Evolutionary conservation across 2,888 invertebrate genomes (phyloP).

Genomic region (Lithophane leautieri): DNA sequence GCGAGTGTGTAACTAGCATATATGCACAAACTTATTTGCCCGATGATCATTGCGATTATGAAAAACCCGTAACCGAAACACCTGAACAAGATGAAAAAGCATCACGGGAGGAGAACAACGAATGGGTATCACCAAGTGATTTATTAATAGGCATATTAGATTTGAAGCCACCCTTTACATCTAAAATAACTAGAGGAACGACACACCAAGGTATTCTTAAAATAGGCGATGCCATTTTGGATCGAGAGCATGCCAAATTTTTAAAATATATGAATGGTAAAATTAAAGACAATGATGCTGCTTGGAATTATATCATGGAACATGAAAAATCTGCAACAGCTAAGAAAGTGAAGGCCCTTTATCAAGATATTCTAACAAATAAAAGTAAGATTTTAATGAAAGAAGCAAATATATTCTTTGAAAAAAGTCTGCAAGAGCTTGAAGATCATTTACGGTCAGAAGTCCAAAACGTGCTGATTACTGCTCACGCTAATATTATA

Average conservation of each 20-base stretch:
- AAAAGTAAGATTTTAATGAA: slow-evolving; percentile 80
- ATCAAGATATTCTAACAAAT: slow-evolving; percentile 74
- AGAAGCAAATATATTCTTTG: slow-evolving; percentile 81
- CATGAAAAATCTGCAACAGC: slow-evolving; percentile 76
- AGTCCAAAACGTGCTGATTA: slow-evolving; percentile 73
- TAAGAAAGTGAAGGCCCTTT: slow-evolving; percentile 76
- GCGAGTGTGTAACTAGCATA: slow-evolving; percentile 78
- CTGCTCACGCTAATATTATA: slow-evolving; percentile 76
- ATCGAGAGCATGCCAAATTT: slow-evolving; percentile 76
- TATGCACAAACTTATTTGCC: slow-evolving; percentile 83
- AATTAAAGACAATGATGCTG: slow-evolving; percentile 79
- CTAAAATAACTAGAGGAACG: slow-evolving; percentile 84
- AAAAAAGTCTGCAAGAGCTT: slow-evolving; percentile 80
- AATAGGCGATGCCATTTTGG: slow-evolving; percentile 80
- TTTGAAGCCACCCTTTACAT: slow-evolving; percentile 84
- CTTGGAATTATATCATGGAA: slow-evolving; percentile 80
- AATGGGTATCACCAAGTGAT: slow-evolving; percentile 87
- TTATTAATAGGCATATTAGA: slow-evolving; percentile 80
- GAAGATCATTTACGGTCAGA: slow-evolving; percentile 80
- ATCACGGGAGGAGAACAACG: slow-evolving; percentile 45
- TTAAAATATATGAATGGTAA: slow-evolving; percentile 69
- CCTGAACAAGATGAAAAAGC: slow-evolving; percentile 19
- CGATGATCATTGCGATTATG: slow-evolving; percentile 72
- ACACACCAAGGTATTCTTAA: slow-evolving; percentile 84
- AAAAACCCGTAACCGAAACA: slow-evolving; percentile 37